Conservation (phyloP, 2,888 invertebrate genomes). For the Isoperla grammatica region DNA sequence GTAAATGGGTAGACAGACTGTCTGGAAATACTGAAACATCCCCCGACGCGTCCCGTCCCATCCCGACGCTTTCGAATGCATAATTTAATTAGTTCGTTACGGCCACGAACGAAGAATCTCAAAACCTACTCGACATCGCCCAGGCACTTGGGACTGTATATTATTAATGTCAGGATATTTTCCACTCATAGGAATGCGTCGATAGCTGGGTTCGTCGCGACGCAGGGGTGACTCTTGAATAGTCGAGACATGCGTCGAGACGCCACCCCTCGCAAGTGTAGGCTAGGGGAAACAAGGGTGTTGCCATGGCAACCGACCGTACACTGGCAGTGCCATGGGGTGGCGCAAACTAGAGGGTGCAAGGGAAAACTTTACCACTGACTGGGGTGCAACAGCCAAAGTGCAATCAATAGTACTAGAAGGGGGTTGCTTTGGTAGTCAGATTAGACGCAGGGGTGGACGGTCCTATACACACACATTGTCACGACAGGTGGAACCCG, state of each 20-base stretch:
- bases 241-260: conserved; percentile 13
- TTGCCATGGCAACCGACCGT: conserved; percentile 7
- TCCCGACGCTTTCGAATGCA: no score
- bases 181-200: conserved; percentile 1
- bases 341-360: conserved; percentile 8
- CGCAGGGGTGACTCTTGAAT: conserved; percentile 16
- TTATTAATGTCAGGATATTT: no score
- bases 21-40: no score
- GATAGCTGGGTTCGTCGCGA: conserved; percentile 4
- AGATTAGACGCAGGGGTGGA: no score
- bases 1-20: no score
- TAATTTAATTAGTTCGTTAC: no score
- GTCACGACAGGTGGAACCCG: background rate
- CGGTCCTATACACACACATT: background rate
- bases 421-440: no score
- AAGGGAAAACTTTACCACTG: conserved; percentile 7
- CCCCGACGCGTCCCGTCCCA: no score
- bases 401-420: conserved; percentile 15
- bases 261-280: background rate
- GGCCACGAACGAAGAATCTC: no score
- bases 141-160: no score
- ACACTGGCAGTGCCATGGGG: conserved; percentile 12
- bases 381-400: conserved; percentile 11
- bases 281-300: conserved; percentile 18
- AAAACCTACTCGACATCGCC: no score